Base-by-base conservation (phyloP, 2,888 invertebrate genomes). In the Pseudococcus longispinus region DNA sequence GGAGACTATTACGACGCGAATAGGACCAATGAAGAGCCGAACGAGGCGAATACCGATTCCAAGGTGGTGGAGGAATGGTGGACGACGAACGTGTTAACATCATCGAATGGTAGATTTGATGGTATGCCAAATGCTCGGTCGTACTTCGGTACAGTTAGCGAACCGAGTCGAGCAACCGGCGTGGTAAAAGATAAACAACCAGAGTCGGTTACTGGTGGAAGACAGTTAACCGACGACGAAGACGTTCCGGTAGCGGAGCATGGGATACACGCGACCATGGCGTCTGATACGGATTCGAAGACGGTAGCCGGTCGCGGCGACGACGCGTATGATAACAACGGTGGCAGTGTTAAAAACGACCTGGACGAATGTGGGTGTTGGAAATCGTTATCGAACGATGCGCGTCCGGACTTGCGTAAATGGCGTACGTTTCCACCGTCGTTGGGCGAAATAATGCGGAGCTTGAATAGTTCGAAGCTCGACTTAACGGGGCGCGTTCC, bases 181-280 rank as follows among this genome's bases (percentile, higher is more conserved):
- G 60, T 60, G 60, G n/a, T 20, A 29, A 55, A 83, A 51, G 46
- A 83, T 83, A 65, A 60, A 84, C 87, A 87, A 88, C 87, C 88
- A 87, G 88, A 88, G 91, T 91, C 90, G 90, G 90, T 88, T 88
- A 89, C 89, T 89, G 89, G 89, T 89, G 88, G 88, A 89, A 88
- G 89, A 89, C 88, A 87, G 85, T 87, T 90, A 90, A 90, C 90
- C 90, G 90, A 90, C 90, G 90, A 88, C 88, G 89, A 88, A 89
- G 90, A 89, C 90, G 90, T 90, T 90, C 90, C 83, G 87, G 85
- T 83, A 80, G 84, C 77, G 74, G 46, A 77, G 83, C 85, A 88
- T 55, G 86, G 87, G 84, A 86, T 70, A 87, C 88, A 87, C 88
- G 87, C 86, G 87, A 88, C 86, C 85, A 85, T 84, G 87, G 88